Conservation (phyloP, 2,888 invertebrate species). For the Lasius fuliginosus region DNA sequence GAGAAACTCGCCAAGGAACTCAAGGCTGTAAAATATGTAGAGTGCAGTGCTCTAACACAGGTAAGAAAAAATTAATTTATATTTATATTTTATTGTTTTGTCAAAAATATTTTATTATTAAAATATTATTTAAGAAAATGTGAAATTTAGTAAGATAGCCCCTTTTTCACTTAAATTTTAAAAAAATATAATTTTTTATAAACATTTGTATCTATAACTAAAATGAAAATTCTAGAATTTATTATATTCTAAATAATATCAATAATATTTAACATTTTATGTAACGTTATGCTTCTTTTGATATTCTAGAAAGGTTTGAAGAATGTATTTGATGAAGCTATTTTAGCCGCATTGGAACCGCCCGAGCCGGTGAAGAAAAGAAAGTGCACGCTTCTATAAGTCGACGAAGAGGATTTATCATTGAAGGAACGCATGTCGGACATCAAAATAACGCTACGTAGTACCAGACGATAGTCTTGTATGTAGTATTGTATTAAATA, state of each 20-base stretch:
- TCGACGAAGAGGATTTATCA: conserved; percentile 52
- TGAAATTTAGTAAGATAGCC: neutral
- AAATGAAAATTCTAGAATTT: neutral
- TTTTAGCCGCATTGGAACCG: conserved; percentile 98
- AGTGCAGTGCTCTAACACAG: conserved; percentile 99
- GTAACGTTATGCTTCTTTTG: neutral
- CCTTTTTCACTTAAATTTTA: neutral
- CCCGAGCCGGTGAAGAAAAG: conserved; percentile 98
- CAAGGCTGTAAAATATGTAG: conserved; percentile 99
- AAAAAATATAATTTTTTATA: neutral
- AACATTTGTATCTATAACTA: neutral
- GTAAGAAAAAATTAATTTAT: conserved; percentile 83
- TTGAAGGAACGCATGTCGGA: conserved; percentile 59
- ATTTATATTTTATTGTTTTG: neutral
- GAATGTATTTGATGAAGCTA: conserved; percentile 99
- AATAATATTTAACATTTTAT: neutral
- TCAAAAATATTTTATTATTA: neutral
- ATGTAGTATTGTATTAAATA: conserved; percentile 67
- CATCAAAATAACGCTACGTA: conserved; percentile 58
- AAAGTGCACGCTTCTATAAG: conserved; percentile 93
- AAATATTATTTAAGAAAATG: neutral
- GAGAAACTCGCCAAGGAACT: conserved; percentile 99
- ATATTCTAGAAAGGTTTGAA: conserved; percentile 96
- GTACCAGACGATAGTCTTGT: conserved; percentile 60
- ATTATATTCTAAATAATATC: conserved; percentile 2